Base-by-base conservation (phyloP, 2,113 vertebrate species). In the Emydura subglobosa region DNA sequence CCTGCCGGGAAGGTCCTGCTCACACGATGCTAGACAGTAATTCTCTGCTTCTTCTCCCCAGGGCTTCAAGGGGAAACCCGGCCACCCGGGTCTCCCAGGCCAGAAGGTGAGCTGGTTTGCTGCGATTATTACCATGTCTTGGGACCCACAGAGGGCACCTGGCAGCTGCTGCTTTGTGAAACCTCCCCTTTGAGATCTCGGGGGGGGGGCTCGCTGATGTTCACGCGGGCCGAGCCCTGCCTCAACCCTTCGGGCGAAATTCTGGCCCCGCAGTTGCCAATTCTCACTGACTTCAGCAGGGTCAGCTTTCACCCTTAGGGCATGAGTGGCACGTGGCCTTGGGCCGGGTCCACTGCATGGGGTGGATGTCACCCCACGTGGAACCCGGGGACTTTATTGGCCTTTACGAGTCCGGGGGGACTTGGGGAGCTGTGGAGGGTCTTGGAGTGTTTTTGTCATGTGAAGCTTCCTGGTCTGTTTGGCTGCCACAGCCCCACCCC, bases 61-160 rank as follows among this genome's bases (percentile, higher is more conserved):
- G 99, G 99, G 99, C 25, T 99, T 99, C 97, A 99, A 99, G 89
- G 99, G 99, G 65, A 99, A 99, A 93, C 98, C 98, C 0, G 99
- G 99, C 16, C 98, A 99, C 34, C 98, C 98, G 0, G 99, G 99
- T 50, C 98, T 98, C 4, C 99, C 98, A 0, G 99, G 99, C 82
- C 97, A 95, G 0, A 99, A 99, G 97, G 99, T 99, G 93, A 80
- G 96, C 0, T 39, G 5, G 22, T 34, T 44, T 44, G 47, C 0
- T 1, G 59, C 78, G 42, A 57, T 42, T 10, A 2, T 11, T n/a
- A 78, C 50, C 39, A n/a, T 50, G 51, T 2, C 49, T 0, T 1
- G 0, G 1, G 27, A 68, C 34, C 83, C 59, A 4, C n/a, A 19
- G 34, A n/a, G 34, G 61, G 61, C 31, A 19, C 31, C 61, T 34